Evolutionary conservation across 2,888 invertebrate species (phyloP).

Genomic region (Siphlonurus alternatus): DNA sequence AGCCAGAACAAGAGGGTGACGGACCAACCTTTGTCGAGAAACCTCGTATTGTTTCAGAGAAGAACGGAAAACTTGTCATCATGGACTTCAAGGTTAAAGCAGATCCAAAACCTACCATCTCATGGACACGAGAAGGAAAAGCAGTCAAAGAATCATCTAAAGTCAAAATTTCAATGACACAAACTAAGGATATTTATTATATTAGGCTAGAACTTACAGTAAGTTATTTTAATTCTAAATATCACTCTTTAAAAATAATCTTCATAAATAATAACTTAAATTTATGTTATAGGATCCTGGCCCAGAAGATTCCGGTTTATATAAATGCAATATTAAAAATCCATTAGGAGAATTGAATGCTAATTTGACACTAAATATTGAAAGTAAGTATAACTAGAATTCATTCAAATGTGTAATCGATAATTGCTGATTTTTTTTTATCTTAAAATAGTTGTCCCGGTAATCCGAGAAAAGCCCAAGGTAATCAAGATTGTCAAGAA

Average conservation of each 20-base stretch:
- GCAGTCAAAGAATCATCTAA: conserved; percentile 65
- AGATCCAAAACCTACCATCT: conserved; percentile 62
- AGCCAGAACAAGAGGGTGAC: conserved; percentile 82
- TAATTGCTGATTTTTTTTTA: conserved; percentile 8
- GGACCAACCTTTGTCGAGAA: conserved; percentile 90
- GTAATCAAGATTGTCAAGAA: conserved; percentile 83
- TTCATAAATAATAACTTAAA: neutral
- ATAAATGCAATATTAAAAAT: conserved; percentile 96
- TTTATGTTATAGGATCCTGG: conserved; percentile 54
- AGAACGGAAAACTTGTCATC: conserved; percentile 62
- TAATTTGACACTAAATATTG: conserved; percentile 92
- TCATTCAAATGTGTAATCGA: conserved; percentile 3
- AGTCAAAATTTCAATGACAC: conserved; percentile 57
- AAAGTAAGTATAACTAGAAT: conserved; percentile 49
- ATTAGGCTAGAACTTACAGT: conserved; percentile 65
- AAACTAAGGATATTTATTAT: conserved; percentile 62
- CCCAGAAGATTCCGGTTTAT: conserved; percentile 89
- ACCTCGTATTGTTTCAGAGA: conserved; percentile 68
- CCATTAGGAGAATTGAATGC: conserved; percentile 91
- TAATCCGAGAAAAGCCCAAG: conserved; percentile 83
- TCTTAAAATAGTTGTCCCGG: conserved; percentile 55
- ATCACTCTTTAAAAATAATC: neutral
- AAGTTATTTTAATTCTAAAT: conserved; percentile 10
- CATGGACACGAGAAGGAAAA: conserved; percentile 68
- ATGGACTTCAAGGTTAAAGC: conserved; percentile 78